Evolutionary conservation across 2,113 vertebrate species (phyloP).

Genomic region (Procavia capensis): DNA sequence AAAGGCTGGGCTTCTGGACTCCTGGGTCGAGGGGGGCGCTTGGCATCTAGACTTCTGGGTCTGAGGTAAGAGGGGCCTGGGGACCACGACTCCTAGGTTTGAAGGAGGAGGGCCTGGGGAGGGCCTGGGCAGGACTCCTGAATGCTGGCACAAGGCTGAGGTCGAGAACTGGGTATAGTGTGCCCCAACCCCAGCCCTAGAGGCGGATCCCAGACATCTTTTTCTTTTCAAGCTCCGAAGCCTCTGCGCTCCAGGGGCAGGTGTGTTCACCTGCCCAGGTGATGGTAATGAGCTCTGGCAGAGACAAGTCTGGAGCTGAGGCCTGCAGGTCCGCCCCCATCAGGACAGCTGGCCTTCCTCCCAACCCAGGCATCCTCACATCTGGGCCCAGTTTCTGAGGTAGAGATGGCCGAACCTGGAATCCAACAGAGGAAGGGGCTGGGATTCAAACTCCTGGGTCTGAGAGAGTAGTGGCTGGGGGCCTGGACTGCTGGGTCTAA

Average conservation of each 20-base stretch:
- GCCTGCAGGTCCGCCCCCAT: neutral
- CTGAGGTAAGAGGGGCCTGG: too few relatives aligned
- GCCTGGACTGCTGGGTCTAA: neutral
- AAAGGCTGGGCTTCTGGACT: rapidly evolving
- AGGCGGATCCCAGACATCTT: constrained; percentile 61
- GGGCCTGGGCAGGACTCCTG: neutral
- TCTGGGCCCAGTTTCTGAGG: neutral
- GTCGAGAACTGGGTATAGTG: neutral
- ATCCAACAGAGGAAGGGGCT: neutral
- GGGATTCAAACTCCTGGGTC: neutral
- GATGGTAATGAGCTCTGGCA: constrained; percentile 67
- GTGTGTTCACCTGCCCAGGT: constrained; percentile 69
- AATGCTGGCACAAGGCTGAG: neutral
- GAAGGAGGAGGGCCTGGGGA: neutral
- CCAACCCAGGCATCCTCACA: neutral
- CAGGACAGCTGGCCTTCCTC: neutral
- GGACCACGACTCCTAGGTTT: neutral
- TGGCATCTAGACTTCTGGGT: neutral
- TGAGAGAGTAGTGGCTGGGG: too few relatives aligned
- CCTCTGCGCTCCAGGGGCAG: constrained; percentile 62
- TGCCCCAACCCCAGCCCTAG: constrained; percentile 33
- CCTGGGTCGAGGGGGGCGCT: neutral
- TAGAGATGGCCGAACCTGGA: neutral
- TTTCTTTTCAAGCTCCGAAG: constrained; percentile 6
- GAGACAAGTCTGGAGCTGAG: neutral